Evolutionary conservation across 2,888 invertebrate genomes (phyloP), one percentile per base, ranked within the genome.

Genomic region (Eupithecia pulchellata): DNA sequence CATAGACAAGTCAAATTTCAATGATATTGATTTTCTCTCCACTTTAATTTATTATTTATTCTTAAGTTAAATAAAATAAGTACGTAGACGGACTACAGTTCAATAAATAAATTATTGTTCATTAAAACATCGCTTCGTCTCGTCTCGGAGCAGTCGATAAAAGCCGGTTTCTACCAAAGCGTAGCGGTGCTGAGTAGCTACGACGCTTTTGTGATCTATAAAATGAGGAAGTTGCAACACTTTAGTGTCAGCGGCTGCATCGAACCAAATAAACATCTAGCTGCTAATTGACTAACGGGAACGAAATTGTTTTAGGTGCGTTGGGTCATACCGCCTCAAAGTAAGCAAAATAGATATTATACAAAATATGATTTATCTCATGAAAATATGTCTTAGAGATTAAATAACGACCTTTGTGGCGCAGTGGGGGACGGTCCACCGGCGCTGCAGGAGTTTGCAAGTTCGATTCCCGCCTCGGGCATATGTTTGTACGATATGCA

Each of bases 211-310:
- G n/a, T n/a, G n/a, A 6, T 30, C 8, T 8, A 30, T 42, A 52
- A 55, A 20, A 55, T 29, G 14, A 30, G 58, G n/a, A 9, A 14
- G 30, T 58, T 30, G 32, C 29, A 58, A 32, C n/a, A 30, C 0
- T 58, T 58, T 11, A n/a, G 17, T 30, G 32, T n/a, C 62, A 34
- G 68, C 67, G 67, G 68, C 47, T 70, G 75, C 71, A 70, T 64
- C 36, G 64, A 36, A 71, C 66, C 67, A 61, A 67, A 71, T 74
- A 75, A 69, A 74, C 75, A 72, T 42, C 68, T 67, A 55, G 8
- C 64, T 66, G 73, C 62, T 75, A 76, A 77, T 76, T 73, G 76
- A 66, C 63, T 72, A 77, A 73, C 77, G 73, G 77, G 65, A 63
- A 64, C 65, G 27, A 70, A 71, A 76, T 71, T 29, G 71, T 72